Percentiles rank a stretch among this genome's conserved stretches.
Evolutionary conservation across 2,888 invertebrate genomes (phyloP).

Genomic region (Malachius bipustulatus): DNA sequence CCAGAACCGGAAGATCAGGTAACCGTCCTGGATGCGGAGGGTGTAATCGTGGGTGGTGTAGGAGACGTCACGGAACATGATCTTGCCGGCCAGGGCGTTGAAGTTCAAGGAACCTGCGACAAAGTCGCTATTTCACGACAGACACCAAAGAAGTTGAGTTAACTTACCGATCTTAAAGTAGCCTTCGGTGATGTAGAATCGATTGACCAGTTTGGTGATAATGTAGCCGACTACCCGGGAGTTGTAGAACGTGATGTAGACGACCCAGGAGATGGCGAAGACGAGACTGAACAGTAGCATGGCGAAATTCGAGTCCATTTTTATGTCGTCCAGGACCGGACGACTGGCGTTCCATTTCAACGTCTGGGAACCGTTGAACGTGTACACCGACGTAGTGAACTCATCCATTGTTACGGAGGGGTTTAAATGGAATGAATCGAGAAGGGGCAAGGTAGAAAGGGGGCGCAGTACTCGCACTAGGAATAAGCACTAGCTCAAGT

Average conservation of each 20-base stretch:
- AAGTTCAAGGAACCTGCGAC: conserved; percentile 84
- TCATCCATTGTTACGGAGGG: no score
- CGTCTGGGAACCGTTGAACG: conserved; percentile 23
- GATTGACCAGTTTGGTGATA: conserved; percentile 78
- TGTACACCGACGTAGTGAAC: background rate
- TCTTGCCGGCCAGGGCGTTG: conserved; percentile 93
- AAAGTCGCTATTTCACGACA: conserved; percentile 5
- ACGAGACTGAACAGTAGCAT: conserved; percentile 70
- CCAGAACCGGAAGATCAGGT: conserved; percentile 98
- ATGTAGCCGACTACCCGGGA: conserved; percentile 84
- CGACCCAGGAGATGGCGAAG: conserved; percentile 79
- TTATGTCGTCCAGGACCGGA: conserved; percentile 48
- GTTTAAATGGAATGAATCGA: no score
- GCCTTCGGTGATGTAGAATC: conserved; percentile 73
- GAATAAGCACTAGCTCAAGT: no score
- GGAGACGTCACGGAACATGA: conserved; percentile 94
- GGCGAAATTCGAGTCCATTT: conserved; percentile 65
- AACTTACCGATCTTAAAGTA: conserved; percentile 77
- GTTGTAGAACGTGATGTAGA: conserved; percentile 91
- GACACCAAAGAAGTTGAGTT: conserved; percentile 9
- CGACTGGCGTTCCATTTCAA: conserved; percentile 25
- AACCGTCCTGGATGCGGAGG: conserved; percentile 88
- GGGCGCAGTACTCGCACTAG: no score
- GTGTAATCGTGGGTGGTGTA: conserved; percentile 92
- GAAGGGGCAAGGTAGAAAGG: no score